Conservation (phyloP, 64 coral and sea anemone species). For the Anthopleura sola region DNA sequence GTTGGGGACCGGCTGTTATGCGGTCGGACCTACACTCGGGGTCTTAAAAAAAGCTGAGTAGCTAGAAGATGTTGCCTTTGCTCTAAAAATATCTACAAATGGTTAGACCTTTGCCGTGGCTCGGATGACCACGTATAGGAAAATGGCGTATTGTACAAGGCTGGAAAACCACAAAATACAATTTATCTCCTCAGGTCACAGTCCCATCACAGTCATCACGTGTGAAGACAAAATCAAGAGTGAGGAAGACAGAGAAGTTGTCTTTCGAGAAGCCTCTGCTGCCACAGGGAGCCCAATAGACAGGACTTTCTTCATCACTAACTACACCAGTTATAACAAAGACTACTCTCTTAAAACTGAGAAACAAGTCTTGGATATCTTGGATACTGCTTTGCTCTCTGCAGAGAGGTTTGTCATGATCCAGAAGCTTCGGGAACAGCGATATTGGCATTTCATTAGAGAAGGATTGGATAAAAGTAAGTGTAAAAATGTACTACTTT, state of each 20-base stretch:
- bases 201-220: slow-evolving; percentile 78
- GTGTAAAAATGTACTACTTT: no score
- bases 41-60: no score
- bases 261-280: slow-evolving; percentile 59
- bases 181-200: slow-evolving; percentile 35
- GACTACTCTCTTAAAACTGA: slow-evolving; percentile 41
- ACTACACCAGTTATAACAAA: slow-evolving; percentile 51
- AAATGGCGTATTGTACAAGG: no score
- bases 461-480: no score
- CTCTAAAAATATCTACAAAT: no score
- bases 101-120: no score
- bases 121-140: no score
- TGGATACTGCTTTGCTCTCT: slow-evolving; percentile 65
- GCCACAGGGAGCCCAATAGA: slow-evolving; percentile 69
- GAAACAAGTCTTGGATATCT: slow-evolving; percentile 52
- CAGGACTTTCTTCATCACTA: slow-evolving; percentile 73
- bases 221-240: slow-evolving; percentile 64
- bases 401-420: slow-evolving; percentile 79
- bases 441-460: slow-evolving; percentile 5
- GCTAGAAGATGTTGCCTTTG: no score
- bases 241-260: slow-evolving; percentile 38
- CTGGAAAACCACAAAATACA: no score
- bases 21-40: no score
- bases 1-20: no score
- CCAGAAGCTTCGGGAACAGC: slow-evolving; percentile 51